Conservation (phyloP, 2,888 invertebrate species). For the Ecdyonurus torrentis region DNA sequence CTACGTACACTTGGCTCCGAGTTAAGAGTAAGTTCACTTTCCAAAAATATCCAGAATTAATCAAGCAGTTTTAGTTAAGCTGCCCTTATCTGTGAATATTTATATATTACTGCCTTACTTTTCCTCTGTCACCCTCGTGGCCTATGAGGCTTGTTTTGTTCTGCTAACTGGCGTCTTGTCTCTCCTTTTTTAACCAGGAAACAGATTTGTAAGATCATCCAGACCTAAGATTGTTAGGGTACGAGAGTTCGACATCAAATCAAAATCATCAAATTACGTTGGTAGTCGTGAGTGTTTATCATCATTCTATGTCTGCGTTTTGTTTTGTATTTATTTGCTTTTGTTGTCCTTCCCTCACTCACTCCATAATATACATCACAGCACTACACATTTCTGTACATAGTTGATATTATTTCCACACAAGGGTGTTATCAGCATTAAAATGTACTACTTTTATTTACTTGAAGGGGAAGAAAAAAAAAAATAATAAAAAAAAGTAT, state of each 20-base stretch:
- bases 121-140: neutral
- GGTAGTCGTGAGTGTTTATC: neutral
- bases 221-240: slow-evolving; percentile 28
- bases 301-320: neutral
- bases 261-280: no score
- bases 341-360: neutral
- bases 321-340: neutral
- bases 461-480: no score
- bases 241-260: slow-evolving; percentile 26
- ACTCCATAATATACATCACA: neutral
- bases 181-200: neutral
- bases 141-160: neutral
- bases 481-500: no score
- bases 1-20: slow-evolving; percentile 78
- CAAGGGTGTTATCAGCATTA: no score
- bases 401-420: no score
- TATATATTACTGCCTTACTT: neutral
- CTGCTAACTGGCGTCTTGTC: neutral
- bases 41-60: no score
- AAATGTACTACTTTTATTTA: no score
- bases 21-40: slow-evolving; percentile 77
- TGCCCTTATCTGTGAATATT: neutral
- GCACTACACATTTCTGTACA: neutral
- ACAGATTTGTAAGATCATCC: slow-evolving; percentile 20
- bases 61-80: no score